Conservation (phyloP, 2,888 invertebrate genomes). For the Drymonia ruficornis region DNA sequence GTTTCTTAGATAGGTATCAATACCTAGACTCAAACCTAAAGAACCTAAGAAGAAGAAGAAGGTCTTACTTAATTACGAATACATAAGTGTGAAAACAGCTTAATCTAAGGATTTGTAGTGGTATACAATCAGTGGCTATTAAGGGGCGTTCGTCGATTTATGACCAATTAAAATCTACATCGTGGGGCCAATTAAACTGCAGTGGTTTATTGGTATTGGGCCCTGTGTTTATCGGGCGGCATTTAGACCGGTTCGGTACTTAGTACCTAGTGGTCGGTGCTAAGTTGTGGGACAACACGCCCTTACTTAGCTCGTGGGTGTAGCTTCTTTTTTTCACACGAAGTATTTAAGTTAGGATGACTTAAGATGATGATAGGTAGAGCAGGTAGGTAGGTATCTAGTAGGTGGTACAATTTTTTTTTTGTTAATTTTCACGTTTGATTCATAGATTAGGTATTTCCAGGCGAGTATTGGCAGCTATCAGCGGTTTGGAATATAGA, state of each 20-base stretch:
- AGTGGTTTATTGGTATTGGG: constrained; percentile 70
- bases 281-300: constrained; percentile 3
- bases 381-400: no score
- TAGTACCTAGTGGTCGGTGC: constrained; percentile 20
- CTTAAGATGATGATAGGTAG: no score
- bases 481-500: no score
- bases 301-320: constrained; percentile 9
- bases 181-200: constrained; percentile 74
- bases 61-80: background rate
- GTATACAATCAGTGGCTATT: constrained; percentile 57
- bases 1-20: no score
- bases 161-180: constrained; percentile 80
- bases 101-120: constrained; percentile 52
- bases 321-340: background rate
- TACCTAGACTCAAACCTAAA: no score
- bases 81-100: constrained; percentile 40
- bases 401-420: no score
- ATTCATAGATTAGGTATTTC: no score
- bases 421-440: no score
- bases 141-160: constrained; percentile 65
- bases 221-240: constrained; percentile 58
- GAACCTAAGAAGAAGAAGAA: no score
- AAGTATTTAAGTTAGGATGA: no score
- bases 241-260: constrained; percentile 46
- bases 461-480: no score